These are phyloP conservation scores for Notospermus geniculatus DNA, from an alignment of 1,140 invertebrate species.

Conservation along the genomic window DNA sequence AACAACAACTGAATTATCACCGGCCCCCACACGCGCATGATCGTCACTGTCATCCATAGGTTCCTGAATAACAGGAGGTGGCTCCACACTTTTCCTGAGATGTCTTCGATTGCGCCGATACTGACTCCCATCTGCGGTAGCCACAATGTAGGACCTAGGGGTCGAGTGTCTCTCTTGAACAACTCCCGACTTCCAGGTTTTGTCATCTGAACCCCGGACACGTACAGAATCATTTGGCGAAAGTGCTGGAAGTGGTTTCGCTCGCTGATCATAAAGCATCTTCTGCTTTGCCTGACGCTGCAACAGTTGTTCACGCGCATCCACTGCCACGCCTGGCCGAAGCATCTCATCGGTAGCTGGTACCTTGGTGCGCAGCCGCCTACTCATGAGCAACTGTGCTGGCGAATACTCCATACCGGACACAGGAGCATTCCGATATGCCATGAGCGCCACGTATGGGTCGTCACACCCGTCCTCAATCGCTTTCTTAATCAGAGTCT, in stretches of 20 bases:
- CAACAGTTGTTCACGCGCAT: neutral
- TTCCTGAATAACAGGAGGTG: neutral
- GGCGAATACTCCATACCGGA: slow-evolving; percentile 11
- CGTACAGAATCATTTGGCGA: neutral
- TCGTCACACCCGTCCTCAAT: slow-evolving; percentile 3
- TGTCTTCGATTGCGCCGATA: slow-evolving; percentile 4
- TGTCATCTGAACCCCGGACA: neutral
- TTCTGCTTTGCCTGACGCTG: neutral
- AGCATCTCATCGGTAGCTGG: slow-evolving; percentile 1
- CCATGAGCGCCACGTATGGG: neutral
- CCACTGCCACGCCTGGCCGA: neutral
- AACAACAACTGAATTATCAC: neutral
- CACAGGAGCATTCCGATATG: slow-evolving; percentile 18
- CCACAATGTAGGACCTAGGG: neutral
- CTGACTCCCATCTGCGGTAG: neutral
- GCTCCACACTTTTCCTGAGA: slow-evolving; percentile 4
- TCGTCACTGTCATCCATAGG: neutral
- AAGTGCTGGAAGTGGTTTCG: slow-evolving; percentile 5
- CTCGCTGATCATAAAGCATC: neutral
- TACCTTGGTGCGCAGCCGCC: neutral
- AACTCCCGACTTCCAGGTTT: neutral
- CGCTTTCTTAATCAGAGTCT: slow-evolving; percentile 4
- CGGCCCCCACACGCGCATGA: neutral
- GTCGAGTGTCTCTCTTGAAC: neutral
- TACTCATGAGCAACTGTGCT: neutral